Evolutionary conservation across 1,140 invertebrate genomes (phyloP).

Genomic region (Phocides pigmalion): DNA sequence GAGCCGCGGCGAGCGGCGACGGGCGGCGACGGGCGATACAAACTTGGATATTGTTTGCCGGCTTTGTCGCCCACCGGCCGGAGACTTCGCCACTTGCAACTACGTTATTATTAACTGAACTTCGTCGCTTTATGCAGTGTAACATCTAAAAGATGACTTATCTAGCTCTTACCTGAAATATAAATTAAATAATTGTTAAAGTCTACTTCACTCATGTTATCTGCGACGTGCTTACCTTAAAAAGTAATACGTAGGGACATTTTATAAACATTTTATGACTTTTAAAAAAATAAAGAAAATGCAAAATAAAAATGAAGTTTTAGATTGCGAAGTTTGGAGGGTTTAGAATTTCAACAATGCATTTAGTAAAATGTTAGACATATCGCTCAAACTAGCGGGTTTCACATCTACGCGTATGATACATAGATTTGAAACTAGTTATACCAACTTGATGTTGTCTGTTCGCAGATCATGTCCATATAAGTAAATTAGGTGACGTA

Average conservation of each 20-base stretch:
- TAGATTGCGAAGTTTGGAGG: conserved; percentile 25
- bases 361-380: conserved; percentile 71
- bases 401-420: conserved; percentile 53
- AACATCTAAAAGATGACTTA: conserved; percentile 5
- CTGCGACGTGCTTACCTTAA: too few relatives aligned
- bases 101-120: not conserved
- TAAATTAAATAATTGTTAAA: too few relatives aligned
- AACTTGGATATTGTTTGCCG: conserved; percentile 68
- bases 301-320: conserved; percentile 16
- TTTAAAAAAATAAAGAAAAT: not conserved
- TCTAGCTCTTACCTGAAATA: not conserved
- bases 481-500: too few relatives aligned
- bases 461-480: conserved; percentile 35
- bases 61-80: conserved; percentile 51
- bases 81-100: conserved; percentile 4
- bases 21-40: conserved; percentile 61
- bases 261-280: not conserved
- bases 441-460: conserved; percentile 67
- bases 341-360: conserved; percentile 49
- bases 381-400: conserved; percentile 59
- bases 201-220: too few relatives aligned
- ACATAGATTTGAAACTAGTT: conserved; percentile 42
- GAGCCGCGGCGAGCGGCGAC: conserved; percentile 52
- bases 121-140: too few relatives aligned
- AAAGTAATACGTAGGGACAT: not conserved